These are phyloP conservation scores for Drosophila rellima DNA, from an alignment of 2,888 invertebrate genomes.

Conservation along the genomic window DNA sequence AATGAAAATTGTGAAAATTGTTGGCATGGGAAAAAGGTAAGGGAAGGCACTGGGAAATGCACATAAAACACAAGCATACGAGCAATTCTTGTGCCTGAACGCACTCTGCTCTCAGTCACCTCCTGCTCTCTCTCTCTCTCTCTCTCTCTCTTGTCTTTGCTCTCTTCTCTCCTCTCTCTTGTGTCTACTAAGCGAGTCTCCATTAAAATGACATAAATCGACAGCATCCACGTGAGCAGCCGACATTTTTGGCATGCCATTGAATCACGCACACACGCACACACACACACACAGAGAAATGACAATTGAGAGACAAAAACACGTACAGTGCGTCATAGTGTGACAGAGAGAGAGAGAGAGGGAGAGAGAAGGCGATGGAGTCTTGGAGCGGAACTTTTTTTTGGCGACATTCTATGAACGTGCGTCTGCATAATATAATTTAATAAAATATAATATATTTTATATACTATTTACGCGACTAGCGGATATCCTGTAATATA, in stretches of 20 bases:
- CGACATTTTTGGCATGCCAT: conserved; percentile 55
- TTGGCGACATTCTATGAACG: conserved; percentile 12
- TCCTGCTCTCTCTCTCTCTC: not conserved
- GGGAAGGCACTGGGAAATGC: not conserved
- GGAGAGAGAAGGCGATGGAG: not conserved
- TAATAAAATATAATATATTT: not conserved
- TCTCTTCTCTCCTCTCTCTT: not conserved
- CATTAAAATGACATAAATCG: conserved; percentile 69
- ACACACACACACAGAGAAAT: conserved; percentile 2
- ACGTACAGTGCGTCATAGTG: conserved; percentile 9
- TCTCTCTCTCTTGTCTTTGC: not conserved
- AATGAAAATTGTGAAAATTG: conserved; percentile 25
- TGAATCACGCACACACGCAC: conserved; percentile 17
- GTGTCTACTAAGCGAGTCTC: conserved; percentile 38
- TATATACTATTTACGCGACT: not conserved
- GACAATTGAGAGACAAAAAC: conserved; percentile 22
- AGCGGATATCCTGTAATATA: conserved; percentile 1
- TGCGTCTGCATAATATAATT: conserved; percentile 23
- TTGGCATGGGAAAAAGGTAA: not conserved
- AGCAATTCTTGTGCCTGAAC: not conserved
- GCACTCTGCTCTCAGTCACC: not conserved
- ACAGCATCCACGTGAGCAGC: conserved; percentile 54
- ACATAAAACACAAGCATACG: conserved; percentile 29
- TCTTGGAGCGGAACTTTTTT: not conserved
- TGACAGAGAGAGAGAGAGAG: not conserved